Percentiles rank a stretch among this genome's conserved stretches.
Conservation (phyloP, 1,140 invertebrate genomes). For the Zaprionus africanus region DNA sequence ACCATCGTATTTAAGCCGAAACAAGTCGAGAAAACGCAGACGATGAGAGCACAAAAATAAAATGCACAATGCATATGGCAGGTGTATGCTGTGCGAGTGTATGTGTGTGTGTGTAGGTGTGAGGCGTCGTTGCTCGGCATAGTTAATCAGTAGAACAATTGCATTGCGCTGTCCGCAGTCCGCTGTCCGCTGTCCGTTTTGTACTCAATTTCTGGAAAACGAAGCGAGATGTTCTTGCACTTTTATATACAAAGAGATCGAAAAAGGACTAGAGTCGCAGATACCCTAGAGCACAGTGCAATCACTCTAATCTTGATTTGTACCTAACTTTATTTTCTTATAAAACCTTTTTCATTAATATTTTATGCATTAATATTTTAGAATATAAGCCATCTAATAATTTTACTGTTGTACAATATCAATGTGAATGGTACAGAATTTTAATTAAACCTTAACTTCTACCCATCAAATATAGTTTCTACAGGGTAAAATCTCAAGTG, state of each 20-base stretch:
- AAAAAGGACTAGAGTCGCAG: background rate
- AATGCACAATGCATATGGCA: constrained; percentile 50
- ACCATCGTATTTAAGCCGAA: constrained; percentile 6
- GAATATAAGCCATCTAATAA: no score
- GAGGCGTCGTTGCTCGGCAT: constrained; percentile 18
- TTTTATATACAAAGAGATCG: constrained; percentile 1
- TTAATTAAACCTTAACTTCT: no score
- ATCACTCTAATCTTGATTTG: background rate
- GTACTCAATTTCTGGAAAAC: constrained; percentile 73
- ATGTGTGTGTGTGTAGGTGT: background rate
- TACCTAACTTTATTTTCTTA: background rate
- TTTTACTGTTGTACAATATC: no score
- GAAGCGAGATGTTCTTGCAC: constrained; percentile 39
- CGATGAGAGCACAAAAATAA: constrained; percentile 60
- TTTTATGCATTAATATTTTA: no score
- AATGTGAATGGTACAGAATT: no score
- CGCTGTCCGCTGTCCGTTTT: constrained; percentile 16
- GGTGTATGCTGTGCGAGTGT: constrained; percentile 46
- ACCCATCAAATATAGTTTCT: background rate
- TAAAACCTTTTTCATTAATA: no score
- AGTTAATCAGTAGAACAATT: constrained; percentile 45
- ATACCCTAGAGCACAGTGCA: background rate
- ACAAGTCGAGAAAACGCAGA: constrained; percentile 60
- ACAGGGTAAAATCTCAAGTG: background rate
- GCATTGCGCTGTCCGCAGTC: constrained; percentile 6